Evolutionary conservation across 1,140 invertebrate genomes (phyloP).

Genomic region (Bombus difficillimus): DNA sequence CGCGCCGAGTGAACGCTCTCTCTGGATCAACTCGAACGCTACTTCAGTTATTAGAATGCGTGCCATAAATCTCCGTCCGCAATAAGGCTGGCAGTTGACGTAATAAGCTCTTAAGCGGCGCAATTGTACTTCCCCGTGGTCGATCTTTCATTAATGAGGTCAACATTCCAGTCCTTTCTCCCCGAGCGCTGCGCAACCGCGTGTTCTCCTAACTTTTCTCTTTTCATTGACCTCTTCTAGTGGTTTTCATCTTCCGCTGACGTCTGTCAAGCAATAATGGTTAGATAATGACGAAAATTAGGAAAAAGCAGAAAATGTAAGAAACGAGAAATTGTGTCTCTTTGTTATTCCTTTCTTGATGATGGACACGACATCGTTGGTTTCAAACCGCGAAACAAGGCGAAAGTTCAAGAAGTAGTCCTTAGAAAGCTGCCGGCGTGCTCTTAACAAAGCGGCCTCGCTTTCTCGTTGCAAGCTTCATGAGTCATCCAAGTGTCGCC

Average conservation of each 20-base stretch:
- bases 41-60: conserved; percentile 24
- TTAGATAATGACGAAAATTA: neutral
- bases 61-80: conserved; percentile 13
- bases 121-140: conserved; percentile 22
- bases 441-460: conserved; percentile 24
- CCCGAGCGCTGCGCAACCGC: neutral
- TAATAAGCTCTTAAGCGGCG: conserved; percentile 31
- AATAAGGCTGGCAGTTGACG: conserved; percentile 11
- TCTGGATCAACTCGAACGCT: neutral
- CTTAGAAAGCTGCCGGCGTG: conserved; percentile 14
- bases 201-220: neutral
- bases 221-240: too few relatives aligned
- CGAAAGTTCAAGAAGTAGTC: conserved; percentile 31
- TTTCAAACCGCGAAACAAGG: neutral
- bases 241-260: neutral
- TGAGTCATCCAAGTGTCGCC: conserved; percentile 12
- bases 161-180: neutral
- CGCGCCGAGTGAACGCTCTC: conserved; percentile 2
- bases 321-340: neutral
- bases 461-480: neutral
- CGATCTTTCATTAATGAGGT: conserved; percentile 45
- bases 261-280: neutral
- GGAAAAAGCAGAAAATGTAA: neutral
- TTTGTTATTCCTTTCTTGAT: neutral
- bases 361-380: neutral